Evolutionary conservation across 2,888 invertebrate species (phyloP).

Genomic region (Limenitis camilla): DNA sequence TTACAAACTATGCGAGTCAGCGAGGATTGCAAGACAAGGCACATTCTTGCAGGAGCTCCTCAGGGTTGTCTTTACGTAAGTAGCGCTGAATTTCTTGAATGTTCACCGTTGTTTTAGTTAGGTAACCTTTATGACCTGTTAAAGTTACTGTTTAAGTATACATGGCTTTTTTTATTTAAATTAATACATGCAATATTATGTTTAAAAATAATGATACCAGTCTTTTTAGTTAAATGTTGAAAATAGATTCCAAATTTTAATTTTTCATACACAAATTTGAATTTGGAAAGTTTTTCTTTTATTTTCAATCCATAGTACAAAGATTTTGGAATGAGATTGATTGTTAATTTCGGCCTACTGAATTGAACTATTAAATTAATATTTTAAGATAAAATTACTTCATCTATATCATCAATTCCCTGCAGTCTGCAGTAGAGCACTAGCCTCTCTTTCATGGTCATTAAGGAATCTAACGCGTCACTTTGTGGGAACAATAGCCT

Average conservation of each 20-base stretch:
- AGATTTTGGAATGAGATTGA: too few relatives aligned
- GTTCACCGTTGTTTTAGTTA: conserved; percentile 6
- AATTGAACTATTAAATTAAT: too few relatives aligned
- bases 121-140: conserved; percentile 4
- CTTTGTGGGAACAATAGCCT: conserved; percentile 94
- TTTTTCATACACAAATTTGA: too few relatives aligned
- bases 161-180: too few relatives aligned
- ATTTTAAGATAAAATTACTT: conserved; percentile 39
- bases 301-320: too few relatives aligned
- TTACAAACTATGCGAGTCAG: conserved; percentile 78
- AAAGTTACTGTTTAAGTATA: conserved; percentile 2
- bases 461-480: conserved; percentile 86
- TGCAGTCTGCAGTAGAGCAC: conserved; percentile 82
- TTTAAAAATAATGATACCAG: too few relatives aligned
- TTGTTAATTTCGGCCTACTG: too few relatives aligned
- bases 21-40: conserved; percentile 57
- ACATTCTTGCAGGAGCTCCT: conserved; percentile 79
- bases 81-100: conserved; percentile 11
- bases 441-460: conserved; percentile 86
- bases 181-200: too few relatives aligned
- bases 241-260: too few relatives aligned
- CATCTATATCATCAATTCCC: conserved; percentile 73
- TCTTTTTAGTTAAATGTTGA: too few relatives aligned
- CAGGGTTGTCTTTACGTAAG: conserved; percentile 79
- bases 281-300: too few relatives aligned